These are phyloP conservation scores for Chaetorhynchus papuensis DNA, from an alignment of 2,113 vertebrate species.

Conservation along the genomic window DNA sequence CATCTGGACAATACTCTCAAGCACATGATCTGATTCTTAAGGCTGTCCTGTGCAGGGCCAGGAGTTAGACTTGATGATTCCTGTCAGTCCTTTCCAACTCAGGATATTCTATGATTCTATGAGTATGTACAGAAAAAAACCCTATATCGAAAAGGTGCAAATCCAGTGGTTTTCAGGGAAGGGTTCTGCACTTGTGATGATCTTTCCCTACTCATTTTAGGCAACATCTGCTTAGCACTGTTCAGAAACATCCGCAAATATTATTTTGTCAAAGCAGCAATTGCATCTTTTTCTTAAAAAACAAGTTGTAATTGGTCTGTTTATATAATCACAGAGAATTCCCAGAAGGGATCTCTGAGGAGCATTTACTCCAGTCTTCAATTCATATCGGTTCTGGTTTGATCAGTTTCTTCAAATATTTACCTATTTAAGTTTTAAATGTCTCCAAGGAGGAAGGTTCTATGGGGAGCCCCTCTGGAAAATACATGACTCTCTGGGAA, in stretches of 20 bases:
- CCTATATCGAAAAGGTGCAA: neutral
- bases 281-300: neutral
- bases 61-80: neutral
- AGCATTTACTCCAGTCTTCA: neutral
- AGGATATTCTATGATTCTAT: neutral
- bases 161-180: neutral
- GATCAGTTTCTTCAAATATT: neutral
- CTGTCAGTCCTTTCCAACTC: neutral
- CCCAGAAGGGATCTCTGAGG: neutral
- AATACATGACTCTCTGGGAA: neutral
- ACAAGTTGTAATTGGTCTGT: neutral
- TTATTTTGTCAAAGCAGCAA: neutral
- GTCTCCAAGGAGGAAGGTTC: neutral
- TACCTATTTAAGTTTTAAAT: neutral
- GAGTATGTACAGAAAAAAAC: neutral
- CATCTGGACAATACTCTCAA: neutral
- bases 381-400: neutral
- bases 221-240: neutral
- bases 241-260: accelerated
- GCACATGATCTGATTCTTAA: neutral
- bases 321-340: neutral
- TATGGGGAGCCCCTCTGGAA: neutral
- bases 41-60: neutral
- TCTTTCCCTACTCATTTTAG: neutral
- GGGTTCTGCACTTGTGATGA: neutral